phyloP scores from a whole-genome alignment of 2,797 vertebrate species.

The Heterohyrax brucei region DNA sequence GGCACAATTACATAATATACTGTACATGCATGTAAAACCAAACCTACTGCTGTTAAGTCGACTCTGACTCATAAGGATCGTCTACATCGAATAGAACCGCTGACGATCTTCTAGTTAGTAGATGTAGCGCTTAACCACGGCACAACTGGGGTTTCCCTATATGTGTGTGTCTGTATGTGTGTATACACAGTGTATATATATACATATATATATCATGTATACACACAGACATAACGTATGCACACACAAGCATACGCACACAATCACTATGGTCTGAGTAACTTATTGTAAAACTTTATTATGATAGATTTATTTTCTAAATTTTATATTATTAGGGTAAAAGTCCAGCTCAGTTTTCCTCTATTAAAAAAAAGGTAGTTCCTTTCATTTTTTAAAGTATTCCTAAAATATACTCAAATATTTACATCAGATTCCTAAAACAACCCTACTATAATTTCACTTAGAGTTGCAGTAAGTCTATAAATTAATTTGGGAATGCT shows the following conservation, averaged over 20 bases:
- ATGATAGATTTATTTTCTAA: not conserved
- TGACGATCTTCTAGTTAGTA: too few species aligned
- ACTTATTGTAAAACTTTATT: not conserved
- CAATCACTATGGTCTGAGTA: not conserved
- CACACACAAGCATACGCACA: not conserved
- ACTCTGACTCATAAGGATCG: too few species aligned
- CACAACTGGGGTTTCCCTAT: too few species aligned
- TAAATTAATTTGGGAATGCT: not conserved
- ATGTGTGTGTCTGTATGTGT: too few species aligned
- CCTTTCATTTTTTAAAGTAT: not conserved
- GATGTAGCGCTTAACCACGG: too few species aligned
- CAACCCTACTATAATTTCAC: not conserved
- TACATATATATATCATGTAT: not conserved
- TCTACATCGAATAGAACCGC: too few species aligned
- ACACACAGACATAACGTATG: too few species aligned
- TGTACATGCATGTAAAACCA: too few species aligned
- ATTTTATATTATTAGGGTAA: not conserved
- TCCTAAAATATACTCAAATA: not conserved
- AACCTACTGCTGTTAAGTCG: too few species aligned
- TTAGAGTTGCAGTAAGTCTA: not conserved
- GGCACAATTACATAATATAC: not conserved
- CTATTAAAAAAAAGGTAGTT: not conserved
- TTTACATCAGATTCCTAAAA: constrained; percentile 5
- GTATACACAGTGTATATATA: not conserved
- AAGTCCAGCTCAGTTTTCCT: not conserved